A percentile compares a stretch with the other conserved stretches of the same genome.
Conservation (phyloP, 2,113 vertebrate genomes). For the Cyprinus carpio region DNA sequence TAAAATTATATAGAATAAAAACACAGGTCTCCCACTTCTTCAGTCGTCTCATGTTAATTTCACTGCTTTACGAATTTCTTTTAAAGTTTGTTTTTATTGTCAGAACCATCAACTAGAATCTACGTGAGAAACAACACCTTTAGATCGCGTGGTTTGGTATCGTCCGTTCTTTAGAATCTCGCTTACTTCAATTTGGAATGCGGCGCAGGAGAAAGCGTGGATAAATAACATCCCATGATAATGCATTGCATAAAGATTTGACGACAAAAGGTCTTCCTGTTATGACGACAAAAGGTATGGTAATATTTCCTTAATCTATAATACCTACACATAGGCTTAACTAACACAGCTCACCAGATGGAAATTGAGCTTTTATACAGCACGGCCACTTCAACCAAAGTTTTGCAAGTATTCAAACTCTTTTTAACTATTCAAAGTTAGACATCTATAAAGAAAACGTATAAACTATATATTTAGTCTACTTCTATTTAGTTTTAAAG, state of each 20-base stretch:
- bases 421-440: neutral
- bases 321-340: neutral
- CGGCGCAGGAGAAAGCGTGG: slow-evolving; percentile 46
- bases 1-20: neutral
- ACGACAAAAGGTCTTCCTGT: neutral
- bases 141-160: slow-evolving; percentile 2
- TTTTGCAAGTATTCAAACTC: neutral
- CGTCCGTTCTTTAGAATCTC: slow-evolving; percentile 34
- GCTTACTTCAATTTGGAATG: slow-evolving; percentile 48
- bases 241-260: slow-evolving; percentile 2
- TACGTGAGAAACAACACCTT: neutral
- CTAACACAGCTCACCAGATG: neutral
- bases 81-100: neutral
- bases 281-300: slow-evolving; percentile 43
- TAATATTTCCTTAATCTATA: neutral
- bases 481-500: neutral
- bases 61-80: neutral
- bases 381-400: neutral
- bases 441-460: neutral
- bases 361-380: neutral
- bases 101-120: too few relatives aligned
- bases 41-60: too few relatives aligned
- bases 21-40: neutral
- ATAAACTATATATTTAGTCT: neutral
- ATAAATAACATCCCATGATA: slow-evolving; percentile 33